Evolutionary conservation across 92 coral and sea anemone species (phyloP).

Genomic region (Zoanthus sociatus): DNA sequence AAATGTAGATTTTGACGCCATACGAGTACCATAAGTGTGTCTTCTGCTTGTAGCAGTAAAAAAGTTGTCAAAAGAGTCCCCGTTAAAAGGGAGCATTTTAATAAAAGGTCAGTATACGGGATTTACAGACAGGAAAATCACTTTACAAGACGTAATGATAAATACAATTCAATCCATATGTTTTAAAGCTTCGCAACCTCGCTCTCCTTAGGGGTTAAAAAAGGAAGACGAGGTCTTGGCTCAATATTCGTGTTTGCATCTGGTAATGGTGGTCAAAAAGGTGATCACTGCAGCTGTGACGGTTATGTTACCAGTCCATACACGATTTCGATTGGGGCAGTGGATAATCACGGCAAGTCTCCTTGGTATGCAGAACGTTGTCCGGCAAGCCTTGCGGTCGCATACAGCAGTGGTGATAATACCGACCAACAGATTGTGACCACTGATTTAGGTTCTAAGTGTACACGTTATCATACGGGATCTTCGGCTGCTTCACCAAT

Average conservation of each 20-base stretch:
- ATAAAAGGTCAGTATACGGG: too few relatives aligned
- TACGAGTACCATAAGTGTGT: too few relatives aligned
- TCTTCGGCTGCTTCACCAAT: conserved; percentile 99
- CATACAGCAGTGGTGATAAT: conserved; percentile 90
- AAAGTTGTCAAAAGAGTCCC: too few relatives aligned
- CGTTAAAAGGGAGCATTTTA: too few relatives aligned
- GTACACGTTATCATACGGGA: conserved; percentile 94
- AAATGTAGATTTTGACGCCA: too few relatives aligned
- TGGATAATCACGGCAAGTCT: conserved; percentile 91
- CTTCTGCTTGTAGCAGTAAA: too few relatives aligned
- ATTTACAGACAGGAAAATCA: too few relatives aligned
- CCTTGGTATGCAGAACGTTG: conserved; percentile 99
- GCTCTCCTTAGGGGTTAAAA: conserved; percentile 72
- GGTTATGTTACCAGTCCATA: conserved; percentile 96
- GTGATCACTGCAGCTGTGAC: conserved; percentile 97
- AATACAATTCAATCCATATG: too few relatives aligned
- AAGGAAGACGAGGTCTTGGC: conserved; percentile 92
- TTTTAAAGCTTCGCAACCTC: neutral
- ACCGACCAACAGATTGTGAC: conserved; percentile 86
- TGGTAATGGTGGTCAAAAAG: conserved; percentile 92
- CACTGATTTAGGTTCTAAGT: conserved; percentile 78
- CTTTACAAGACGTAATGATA: too few relatives aligned
- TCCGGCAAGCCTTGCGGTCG: conserved; percentile 95
- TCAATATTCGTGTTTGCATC: conserved; percentile 99
- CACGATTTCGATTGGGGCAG: conserved; percentile 95